Conservation (phyloP, 2,888 invertebrate species). For the Rotaria macrura region DNA sequence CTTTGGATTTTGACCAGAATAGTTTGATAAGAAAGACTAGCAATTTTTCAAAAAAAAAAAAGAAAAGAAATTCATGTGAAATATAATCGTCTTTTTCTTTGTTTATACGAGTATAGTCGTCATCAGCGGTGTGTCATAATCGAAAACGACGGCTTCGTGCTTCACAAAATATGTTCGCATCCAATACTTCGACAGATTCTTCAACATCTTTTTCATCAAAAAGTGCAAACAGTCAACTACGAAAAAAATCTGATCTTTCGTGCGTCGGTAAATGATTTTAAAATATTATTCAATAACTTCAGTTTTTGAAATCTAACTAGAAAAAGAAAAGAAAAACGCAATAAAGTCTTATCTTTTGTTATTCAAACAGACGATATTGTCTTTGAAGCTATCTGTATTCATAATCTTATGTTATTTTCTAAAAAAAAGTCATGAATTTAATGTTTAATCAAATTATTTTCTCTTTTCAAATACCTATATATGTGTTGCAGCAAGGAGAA, state of each 20-base stretch:
- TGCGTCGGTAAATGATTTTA: not conserved
- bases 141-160: not conserved
- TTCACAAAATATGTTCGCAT: not conserved
- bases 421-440: too few relatives aligned
- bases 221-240: not conserved
- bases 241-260: slow-evolving; percentile 7
- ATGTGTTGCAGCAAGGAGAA: too few relatives aligned
- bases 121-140: not conserved
- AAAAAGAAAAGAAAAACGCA: too few relatives aligned
- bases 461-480: too few relatives aligned
- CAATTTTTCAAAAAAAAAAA: not conserved
- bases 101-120: not conserved
- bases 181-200: not conserved
- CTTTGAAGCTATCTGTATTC: too few relatives aligned
- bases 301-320: too few relatives aligned
- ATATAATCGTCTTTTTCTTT: not conserved
- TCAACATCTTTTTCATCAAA: not conserved
- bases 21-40: not conserved
- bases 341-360: too few relatives aligned
- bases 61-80: not conserved
- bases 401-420: too few relatives aligned
- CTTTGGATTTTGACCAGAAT: not conserved
- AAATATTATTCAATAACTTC: not conserved
- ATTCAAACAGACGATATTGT: too few relatives aligned
- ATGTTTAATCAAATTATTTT: too few relatives aligned